Conservation (phyloP, 2,113 vertebrate genomes). For the Nansenia antarctica region DNA sequence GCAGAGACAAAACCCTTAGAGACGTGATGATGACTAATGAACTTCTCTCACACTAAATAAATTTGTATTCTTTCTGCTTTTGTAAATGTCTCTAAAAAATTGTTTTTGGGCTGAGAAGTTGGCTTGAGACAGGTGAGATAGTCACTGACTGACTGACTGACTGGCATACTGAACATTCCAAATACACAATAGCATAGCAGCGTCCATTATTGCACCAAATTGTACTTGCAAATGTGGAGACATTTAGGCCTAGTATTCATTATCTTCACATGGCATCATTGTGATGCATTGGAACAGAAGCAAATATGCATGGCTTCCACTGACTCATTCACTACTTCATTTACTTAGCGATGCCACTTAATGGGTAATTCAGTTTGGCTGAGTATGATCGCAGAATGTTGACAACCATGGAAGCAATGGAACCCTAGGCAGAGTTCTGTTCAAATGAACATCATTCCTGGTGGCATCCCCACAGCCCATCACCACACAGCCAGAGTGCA, state of each 20-base stretch:
- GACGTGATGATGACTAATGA: slow-evolving; percentile 60
- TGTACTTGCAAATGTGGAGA: background rate
- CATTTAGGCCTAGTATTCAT: background rate
- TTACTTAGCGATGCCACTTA: slow-evolving; percentile 6
- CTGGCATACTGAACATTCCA: background rate
- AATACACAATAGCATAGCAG: background rate
- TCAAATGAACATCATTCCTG: background rate
- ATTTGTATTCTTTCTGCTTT: slow-evolving; percentile 62
- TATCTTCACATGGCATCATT: background rate
- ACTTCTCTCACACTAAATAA: slow-evolving; percentile 72
- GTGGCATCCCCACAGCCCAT: background rate
- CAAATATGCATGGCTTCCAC: slow-evolving; percentile 3
- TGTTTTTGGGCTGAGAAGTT: background rate
- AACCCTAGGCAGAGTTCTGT: background rate
- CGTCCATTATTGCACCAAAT: too few species aligned
- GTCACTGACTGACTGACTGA: background rate
- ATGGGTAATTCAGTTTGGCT: slow-evolving; percentile 28
- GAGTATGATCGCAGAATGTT: background rate
- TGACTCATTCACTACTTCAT: slow-evolving; percentile 8
- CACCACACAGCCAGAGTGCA: too few species aligned
- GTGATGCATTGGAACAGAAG: background rate
- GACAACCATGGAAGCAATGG: background rate
- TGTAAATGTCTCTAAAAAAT: slow-evolving; percentile 6
- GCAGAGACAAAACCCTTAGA: slow-evolving; percentile 36
- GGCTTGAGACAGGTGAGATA: background rate